Conservation (phyloP, 2,888 invertebrate genomes). For the Biston stratarius region DNA sequence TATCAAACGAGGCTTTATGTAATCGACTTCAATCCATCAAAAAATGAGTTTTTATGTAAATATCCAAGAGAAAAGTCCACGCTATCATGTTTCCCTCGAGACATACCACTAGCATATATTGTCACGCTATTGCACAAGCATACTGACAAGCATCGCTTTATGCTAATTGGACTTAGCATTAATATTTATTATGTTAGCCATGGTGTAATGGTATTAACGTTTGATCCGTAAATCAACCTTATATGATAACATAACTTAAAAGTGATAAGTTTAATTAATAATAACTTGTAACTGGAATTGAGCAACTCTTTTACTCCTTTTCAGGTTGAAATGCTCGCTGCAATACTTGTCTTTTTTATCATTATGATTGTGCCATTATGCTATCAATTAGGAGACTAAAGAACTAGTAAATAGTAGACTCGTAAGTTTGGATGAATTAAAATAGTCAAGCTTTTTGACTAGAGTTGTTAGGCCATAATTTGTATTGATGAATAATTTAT, state of each 20-base stretch:
- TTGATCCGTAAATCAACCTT: background rate
- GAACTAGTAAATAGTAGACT: too few relatives aligned
- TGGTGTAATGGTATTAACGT: background rate
- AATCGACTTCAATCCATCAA: conserved; percentile 39
- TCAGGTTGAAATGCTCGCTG: too few relatives aligned
- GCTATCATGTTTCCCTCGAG: conserved; percentile 28
- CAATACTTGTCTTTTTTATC: too few relatives aligned
- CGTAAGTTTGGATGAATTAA: too few relatives aligned
- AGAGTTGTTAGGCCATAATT: too few relatives aligned
- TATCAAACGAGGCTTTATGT: background rate
- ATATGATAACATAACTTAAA: background rate
- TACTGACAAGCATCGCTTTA: background rate
- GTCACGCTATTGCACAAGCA: conserved; percentile 33
- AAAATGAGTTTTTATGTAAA: conserved; percentile 13
- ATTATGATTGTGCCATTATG: too few relatives aligned
- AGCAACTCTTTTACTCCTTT: too few relatives aligned
- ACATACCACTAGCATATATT: conserved; percentile 18
- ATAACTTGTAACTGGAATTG: too few relatives aligned
- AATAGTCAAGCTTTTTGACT: too few relatives aligned
- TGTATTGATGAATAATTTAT: too few relatives aligned
- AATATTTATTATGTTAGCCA: background rate
- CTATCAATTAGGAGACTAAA: too few relatives aligned
- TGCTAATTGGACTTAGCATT: background rate
- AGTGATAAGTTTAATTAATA: background rate
- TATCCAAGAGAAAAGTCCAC: conserved; percentile 26